Percentiles rank a stretch among this genome's conserved stretches.
phyloP scores from a whole-genome alignment of 2,797 vertebrate species.

The Picus viridis region DNA sequence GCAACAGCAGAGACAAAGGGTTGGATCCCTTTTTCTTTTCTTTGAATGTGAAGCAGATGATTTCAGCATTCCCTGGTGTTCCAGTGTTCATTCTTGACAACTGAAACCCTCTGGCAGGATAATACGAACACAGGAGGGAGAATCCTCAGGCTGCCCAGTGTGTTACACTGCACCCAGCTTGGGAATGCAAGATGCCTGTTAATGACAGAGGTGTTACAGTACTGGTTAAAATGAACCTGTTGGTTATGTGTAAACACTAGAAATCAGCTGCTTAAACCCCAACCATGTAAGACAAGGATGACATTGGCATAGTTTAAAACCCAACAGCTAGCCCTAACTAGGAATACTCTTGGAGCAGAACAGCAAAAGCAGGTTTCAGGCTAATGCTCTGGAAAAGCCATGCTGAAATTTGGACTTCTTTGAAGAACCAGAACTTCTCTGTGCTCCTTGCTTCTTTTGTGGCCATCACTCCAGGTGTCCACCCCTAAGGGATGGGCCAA shows the following conservation, averaged over 20 bases:
- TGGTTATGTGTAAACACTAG: constrained; percentile 73
- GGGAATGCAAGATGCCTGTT: constrained; percentile 48
- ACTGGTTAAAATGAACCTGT: constrained; percentile 62
- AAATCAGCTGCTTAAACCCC: constrained; percentile 77
- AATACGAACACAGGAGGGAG: constrained; percentile 11
- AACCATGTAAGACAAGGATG: constrained; percentile 72
- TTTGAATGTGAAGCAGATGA: constrained; percentile 21
- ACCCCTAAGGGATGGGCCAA: constrained; percentile 57
- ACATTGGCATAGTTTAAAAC: constrained; percentile 52
- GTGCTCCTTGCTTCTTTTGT: constrained; percentile 39
- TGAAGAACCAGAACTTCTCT: constrained; percentile 42
- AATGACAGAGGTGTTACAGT: constrained; percentile 77
- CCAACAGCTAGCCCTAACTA: constrained; percentile 64
- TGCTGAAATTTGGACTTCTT: constrained; percentile 48
- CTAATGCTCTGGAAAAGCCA: constrained; percentile 60
- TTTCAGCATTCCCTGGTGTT: background rate
- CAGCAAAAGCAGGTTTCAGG: constrained; percentile 54
- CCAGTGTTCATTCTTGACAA: constrained; percentile 29
- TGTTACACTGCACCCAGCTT: background rate
- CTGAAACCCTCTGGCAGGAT: background rate
- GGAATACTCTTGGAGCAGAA: constrained; percentile 58
- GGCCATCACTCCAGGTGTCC: constrained; percentile 22
- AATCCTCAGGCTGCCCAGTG: background rate
- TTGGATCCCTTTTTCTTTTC: background rate
- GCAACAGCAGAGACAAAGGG: background rate